A percentile compares a stretch with the other conserved stretches of the same genome.
These are phyloP conservation scores for Mactromeris polynyma DNA, from an alignment of 2,888 invertebrate species.

Conservation along the genomic window DNA sequence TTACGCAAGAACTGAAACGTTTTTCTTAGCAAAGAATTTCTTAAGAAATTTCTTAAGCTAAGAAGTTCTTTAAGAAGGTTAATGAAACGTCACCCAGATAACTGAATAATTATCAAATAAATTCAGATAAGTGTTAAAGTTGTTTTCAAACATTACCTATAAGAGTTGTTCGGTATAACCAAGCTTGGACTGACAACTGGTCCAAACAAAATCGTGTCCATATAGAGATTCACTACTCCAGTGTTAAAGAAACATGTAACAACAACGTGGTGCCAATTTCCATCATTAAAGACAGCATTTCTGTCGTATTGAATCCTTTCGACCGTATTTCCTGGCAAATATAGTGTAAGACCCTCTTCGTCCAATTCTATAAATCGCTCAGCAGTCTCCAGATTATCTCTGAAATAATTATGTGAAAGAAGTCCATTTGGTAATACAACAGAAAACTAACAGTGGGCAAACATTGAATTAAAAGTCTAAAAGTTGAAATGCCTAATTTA, in stretches of 20 bases:
- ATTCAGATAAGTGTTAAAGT: too few species aligned
- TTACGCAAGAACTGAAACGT: too few species aligned
- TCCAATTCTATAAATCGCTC: constrained; percentile 70
- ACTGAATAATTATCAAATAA: too few species aligned
- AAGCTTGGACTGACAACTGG: not conserved
- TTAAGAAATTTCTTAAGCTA: too few species aligned
- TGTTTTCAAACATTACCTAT: not conserved
- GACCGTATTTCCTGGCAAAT: constrained; percentile 8
- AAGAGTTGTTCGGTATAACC: not conserved
- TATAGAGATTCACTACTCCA: constrained; percentile 65
- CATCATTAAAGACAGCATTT: constrained; percentile 68
- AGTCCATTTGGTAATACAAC: too few species aligned
- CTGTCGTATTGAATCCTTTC: not conserved
- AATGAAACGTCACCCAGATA: too few species aligned
- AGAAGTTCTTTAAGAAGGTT: too few species aligned
- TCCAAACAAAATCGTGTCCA: constrained; percentile 71
- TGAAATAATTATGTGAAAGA: constrained; percentile 19
- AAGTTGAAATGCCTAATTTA: too few species aligned
- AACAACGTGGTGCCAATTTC: constrained; percentile 80
- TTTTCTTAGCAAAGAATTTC: too few species aligned
- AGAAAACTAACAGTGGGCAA: too few species aligned
- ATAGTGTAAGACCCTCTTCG: constrained; percentile 67
- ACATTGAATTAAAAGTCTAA: too few species aligned
- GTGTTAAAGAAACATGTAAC: constrained; percentile 67
- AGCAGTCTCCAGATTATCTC: constrained; percentile 66